phyloP scores from a whole-genome alignment of 2,113 vertebrate genomes.

The Azemiops feae region DNA sequence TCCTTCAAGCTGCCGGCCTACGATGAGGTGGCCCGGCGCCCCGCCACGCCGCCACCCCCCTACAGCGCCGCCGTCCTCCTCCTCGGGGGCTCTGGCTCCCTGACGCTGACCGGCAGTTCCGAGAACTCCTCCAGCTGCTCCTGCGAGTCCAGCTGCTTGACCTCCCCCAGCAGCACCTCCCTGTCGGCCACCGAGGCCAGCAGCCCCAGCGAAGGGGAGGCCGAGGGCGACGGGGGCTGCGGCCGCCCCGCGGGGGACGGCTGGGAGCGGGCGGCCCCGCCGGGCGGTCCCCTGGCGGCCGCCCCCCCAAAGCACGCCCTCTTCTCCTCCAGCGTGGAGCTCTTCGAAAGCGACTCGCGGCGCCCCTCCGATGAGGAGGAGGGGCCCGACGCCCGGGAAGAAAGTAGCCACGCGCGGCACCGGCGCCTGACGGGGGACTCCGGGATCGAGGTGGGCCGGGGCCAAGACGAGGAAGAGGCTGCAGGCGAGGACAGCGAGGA shows the following conservation, averaged over 20 bases:
- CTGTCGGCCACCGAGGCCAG: conserved; percentile 81
- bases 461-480: conserved; percentile 47
- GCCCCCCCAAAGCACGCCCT: conserved; percentile 52
- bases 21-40: conserved; percentile 89
- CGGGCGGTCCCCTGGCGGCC: accelerated
- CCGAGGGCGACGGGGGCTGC: conserved; percentile 53
- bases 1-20: conserved; percentile 93
- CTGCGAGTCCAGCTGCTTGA: conserved; percentile 83
- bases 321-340: conserved; percentile 67
- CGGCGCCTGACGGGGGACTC: conserved; percentile 90
- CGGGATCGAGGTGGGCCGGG: conserved; percentile 83
- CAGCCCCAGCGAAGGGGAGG: conserved; percentile 65
- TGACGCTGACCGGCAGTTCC: conserved; percentile 80
- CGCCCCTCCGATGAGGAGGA: conserved; percentile 62
- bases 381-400: conserved; percentile 52
- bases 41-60: conserved; percentile 88
- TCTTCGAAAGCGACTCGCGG: conserved; percentile 51
- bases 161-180: conserved; percentile 82
- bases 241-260: conserved; percentile 27
- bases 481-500: conserved; percentile 17
- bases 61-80: conserved; percentile 77
- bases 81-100: conserved; percentile 64
- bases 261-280: conserved; percentile 38
- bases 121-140: conserved; percentile 86
- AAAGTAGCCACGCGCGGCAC: conserved; percentile 76